Evolutionary conservation across 2,113 vertebrate genomes (phyloP).

Genomic region (Nesoenas mayeri): DNA sequence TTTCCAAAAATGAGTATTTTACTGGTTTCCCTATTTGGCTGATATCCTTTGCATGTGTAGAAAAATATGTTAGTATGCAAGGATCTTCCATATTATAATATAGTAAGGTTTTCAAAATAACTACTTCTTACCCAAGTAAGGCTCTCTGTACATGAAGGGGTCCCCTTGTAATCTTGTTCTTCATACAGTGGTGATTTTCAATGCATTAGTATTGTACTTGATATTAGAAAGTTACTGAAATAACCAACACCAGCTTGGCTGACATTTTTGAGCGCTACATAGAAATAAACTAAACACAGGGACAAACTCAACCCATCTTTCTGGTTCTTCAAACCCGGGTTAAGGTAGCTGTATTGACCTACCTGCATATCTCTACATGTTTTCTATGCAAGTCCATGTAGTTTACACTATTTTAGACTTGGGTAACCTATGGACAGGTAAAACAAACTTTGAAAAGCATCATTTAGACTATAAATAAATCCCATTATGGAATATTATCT

Average conservation of each 20-base stretch:
- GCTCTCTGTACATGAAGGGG: not conserved
- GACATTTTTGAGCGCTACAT: fast-evolving
- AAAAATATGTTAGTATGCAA: not conserved
- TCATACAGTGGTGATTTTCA: not conserved
- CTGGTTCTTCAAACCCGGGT: not conserved
- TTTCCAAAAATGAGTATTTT: not conserved
- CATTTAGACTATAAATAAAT: not conserved
- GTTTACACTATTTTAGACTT: not conserved
- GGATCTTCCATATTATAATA: not conserved
- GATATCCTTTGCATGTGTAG: not conserved
- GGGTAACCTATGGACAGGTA: not conserved
- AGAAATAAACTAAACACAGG: not conserved
- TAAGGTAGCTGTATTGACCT: not conserved
- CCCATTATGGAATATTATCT: not conserved
- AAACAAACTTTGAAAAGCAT: not conserved
- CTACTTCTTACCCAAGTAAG: not conserved
- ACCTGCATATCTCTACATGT: not conserved
- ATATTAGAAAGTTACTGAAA: not conserved
- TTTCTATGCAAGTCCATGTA: not conserved
- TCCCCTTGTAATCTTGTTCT: not conserved
- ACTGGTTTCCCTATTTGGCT: not conserved
- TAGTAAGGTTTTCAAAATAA: not conserved
- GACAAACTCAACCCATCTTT: not conserved
- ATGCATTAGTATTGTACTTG: not conserved
- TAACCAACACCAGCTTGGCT: not conserved